Evolutionary conservation across 2,113 vertebrate species (phyloP).

Genomic region (Garra rufa): DNA sequence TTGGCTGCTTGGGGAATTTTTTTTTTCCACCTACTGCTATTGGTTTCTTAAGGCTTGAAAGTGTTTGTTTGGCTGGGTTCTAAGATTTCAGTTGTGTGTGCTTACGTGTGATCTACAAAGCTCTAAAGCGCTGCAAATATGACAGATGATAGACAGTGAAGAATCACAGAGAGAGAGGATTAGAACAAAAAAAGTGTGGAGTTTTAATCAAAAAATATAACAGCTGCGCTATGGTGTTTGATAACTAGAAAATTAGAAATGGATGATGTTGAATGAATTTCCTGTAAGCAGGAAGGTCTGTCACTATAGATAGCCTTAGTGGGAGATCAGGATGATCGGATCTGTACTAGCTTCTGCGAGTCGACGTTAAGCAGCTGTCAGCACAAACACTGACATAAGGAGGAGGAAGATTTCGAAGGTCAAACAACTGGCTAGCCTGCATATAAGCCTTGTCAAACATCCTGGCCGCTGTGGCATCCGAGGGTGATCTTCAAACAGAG

Average conservation of each 20-base stretch:
- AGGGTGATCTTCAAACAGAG: slow-evolving; percentile 49
- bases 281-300: slow-evolving; percentile 57
- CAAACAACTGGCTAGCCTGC: slow-evolving; percentile 52
- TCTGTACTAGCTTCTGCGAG: slow-evolving; percentile 34
- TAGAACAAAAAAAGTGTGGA: slow-evolving; percentile 2
- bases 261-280: slow-evolving; percentile 40
- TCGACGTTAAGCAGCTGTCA: slow-evolving; percentile 64
- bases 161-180: slow-evolving; percentile 30
- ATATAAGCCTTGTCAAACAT: slow-evolving; percentile 57
- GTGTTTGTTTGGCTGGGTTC: not conserved
- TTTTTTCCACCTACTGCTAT: not conserved
- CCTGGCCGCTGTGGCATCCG: slow-evolving; percentile 52
- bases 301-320: not conserved
- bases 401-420: slow-evolving; percentile 60
- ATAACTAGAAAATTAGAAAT: slow-evolving; percentile 13
- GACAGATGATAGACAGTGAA: slow-evolving; percentile 37
- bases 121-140: slow-evolving; percentile 37
- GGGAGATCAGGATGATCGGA: slow-evolving; percentile 11
- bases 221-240: not conserved
- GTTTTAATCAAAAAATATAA: slow-evolving; percentile 3
- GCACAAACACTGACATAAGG: slow-evolving; percentile 54
- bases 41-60: not conserved
- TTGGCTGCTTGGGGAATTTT: not conserved
- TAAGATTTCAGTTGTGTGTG: not conserved
- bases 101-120: slow-evolving; percentile 2